Evolutionary conservation across 2,797 vertebrate genomes (phyloP).

Genomic region (Xenentodon cancila): DNA sequence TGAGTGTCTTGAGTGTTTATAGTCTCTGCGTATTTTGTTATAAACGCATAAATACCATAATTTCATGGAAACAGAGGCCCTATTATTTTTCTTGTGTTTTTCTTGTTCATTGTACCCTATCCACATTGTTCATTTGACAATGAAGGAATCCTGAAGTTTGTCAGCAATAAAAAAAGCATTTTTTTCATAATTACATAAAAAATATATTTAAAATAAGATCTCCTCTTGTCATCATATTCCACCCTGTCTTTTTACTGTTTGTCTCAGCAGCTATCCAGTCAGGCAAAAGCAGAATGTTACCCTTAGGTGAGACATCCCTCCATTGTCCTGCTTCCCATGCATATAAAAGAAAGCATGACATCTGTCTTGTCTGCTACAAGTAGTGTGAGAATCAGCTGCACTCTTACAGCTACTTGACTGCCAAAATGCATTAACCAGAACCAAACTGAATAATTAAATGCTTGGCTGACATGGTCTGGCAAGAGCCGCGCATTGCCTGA

Average conservation of each 20-base stretch:
- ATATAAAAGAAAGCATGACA: slow-evolving; percentile 53
- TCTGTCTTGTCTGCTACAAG: slow-evolving; percentile 60
- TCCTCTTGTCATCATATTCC: slow-evolving; percentile 12
- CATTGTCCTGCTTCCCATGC: slow-evolving; percentile 57
- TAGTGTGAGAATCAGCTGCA: slow-evolving; percentile 53
- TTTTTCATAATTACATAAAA: slow-evolving; percentile 2
- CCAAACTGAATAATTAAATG: slow-evolving; percentile 73
- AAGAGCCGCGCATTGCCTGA: slow-evolving; percentile 57
- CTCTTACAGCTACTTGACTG: slow-evolving; percentile 50
- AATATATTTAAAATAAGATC: slow-evolving; percentile 4
- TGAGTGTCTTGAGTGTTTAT: too few species aligned
- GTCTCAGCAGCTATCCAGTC: slow-evolving; percentile 33
- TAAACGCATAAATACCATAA: too few species aligned
- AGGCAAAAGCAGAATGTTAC: slow-evolving; percentile 59
- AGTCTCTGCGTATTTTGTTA: too few species aligned
- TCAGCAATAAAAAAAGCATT: slow-evolving; percentile 24
- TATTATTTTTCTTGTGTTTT: background rate
- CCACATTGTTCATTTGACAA: background rate
- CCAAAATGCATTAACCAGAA: slow-evolving; percentile 75
- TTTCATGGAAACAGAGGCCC: too few species aligned
- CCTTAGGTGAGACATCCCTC: slow-evolving; percentile 71
- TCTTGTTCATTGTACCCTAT: background rate
- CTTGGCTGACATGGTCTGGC: slow-evolving; percentile 57
- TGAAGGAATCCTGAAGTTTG: slow-evolving; percentile 12
- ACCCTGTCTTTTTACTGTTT: slow-evolving; percentile 1